phyloP scores from a whole-genome alignment of 2,888 invertebrate species.

The Dryobotodes eremita region DNA sequence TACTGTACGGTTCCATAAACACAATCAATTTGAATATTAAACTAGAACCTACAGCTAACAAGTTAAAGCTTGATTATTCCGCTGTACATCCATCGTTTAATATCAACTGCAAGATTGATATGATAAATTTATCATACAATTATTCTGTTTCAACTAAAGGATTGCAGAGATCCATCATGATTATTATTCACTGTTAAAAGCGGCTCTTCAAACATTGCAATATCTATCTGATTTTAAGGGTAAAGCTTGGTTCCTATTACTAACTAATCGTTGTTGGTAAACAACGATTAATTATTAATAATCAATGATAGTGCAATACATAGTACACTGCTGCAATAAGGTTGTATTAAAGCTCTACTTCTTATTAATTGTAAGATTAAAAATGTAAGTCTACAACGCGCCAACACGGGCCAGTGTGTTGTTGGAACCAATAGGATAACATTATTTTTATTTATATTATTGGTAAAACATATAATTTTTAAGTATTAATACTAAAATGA shows the following conservation, averaged over 20 bases:
- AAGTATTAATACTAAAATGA: slow-evolving; percentile 10
- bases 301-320: not conserved
- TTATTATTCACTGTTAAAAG: slow-evolving; percentile 42
- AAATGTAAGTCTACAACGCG: not conserved
- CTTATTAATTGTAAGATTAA: too few species aligned
- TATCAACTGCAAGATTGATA: slow-evolving; percentile 49
- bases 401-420: not conserved
- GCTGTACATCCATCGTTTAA: slow-evolving; percentile 43
- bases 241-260: not conserved
- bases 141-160: slow-evolving; percentile 46
- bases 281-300: not conserved
- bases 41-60: slow-evolving; percentile 5
- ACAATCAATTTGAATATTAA: slow-evolving; percentile 38
- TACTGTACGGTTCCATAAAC: slow-evolving; percentile 6
- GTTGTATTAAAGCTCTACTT: not conserved
- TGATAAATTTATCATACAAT: slow-evolving; percentile 56
- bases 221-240: not conserved
- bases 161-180: slow-evolving; percentile 44
- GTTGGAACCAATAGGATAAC: not conserved
- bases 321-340: not conserved
- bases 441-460: too few species aligned
- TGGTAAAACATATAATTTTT: not conserved
- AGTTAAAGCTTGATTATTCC: slow-evolving; percentile 20
- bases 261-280: not conserved
- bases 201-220: slow-evolving; percentile 24